Conservation (phyloP, 2,888 invertebrate species). For the Eupithecia vulgata region DNA sequence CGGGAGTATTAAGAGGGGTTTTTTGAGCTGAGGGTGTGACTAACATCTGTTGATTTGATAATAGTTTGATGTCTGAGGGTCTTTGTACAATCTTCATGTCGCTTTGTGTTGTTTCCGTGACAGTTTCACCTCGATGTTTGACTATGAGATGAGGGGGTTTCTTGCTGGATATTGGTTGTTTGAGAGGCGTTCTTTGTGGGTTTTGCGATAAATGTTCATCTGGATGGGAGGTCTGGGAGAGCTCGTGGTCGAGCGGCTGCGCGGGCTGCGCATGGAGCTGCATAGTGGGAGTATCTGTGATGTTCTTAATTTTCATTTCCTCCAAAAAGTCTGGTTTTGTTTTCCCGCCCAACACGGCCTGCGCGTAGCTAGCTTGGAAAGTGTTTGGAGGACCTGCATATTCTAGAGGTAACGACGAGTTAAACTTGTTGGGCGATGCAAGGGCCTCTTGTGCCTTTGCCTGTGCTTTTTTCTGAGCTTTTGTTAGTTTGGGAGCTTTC, state of each 20-base stretch:
- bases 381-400: conserved; percentile 72
- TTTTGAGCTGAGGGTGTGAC: conserved; percentile 71
- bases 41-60: conserved; percentile 74
- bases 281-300: conserved; percentile 72
- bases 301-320: conserved; percentile 65
- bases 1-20: conserved; percentile 59
- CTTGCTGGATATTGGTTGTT: conserved; percentile 59
- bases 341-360: conserved; percentile 70
- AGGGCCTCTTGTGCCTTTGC: conserved; percentile 59
- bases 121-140: conserved; percentile 67
- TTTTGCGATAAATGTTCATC: conserved; percentile 66
- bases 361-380: conserved; percentile 79
- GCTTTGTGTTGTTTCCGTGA: conserved; percentile 68
- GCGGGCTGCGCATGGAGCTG: conserved; percentile 73
- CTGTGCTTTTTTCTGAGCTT: conserved; percentile 66
- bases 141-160: conserved; percentile 74
- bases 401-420: conserved; percentile 63
- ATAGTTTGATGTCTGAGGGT: conserved; percentile 72
- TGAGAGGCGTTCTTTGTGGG: conserved; percentile 64
- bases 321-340: conserved; percentile 69
- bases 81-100: conserved; percentile 77
- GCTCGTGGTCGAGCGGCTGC: conserved; percentile 67
- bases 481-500: conserved; percentile 56
- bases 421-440: conserved; percentile 65
- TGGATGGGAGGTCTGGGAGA: conserved; percentile 62